phyloP scores from a whole-genome alignment of 2,888 invertebrate species.

The Petrolisthes manimaculis region DNA sequence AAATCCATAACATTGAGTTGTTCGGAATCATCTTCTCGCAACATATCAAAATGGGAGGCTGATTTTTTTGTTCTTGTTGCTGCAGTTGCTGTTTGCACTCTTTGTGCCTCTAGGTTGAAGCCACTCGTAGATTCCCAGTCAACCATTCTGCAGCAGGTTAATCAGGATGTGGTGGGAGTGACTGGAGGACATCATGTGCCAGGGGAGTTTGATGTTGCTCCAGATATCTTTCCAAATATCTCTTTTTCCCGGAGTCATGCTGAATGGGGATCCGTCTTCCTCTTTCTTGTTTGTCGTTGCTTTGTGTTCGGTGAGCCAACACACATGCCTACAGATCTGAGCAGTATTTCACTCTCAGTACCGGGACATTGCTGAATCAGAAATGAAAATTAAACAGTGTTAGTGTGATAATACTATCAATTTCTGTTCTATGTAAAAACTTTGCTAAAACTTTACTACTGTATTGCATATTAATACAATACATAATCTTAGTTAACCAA shows the following conservation, averaged over 20 bases:
- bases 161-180: neutral
- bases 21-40: constrained; percentile 24
- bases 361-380: neutral
- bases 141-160: constrained; percentile 27
- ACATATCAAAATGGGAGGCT: neutral
- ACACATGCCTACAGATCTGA: neutral
- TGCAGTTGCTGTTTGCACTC: constrained; percentile 22
- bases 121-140: constrained; percentile 32
- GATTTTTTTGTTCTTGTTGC: neutral
- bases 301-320: neutral
- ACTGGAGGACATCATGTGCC: neutral
- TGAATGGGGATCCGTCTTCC: neutral
- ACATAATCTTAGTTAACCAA: too few relatives aligned
- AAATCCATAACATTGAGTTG: constrained; percentile 57
- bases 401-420: too few relatives aligned
- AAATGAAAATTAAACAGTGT: neutral
- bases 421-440: neutral
- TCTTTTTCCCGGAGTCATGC: neutral
- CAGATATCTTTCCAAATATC: too few relatives aligned
- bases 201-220: neutral
- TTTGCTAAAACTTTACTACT: neutral
- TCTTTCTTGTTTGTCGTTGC: neutral
- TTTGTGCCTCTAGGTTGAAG: constrained; percentile 10
- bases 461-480: too few relatives aligned
- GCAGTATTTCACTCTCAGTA: neutral